phyloP scores from a whole-genome alignment of 2,113 vertebrate species.

The Petrocephalus zakoni region DNA sequence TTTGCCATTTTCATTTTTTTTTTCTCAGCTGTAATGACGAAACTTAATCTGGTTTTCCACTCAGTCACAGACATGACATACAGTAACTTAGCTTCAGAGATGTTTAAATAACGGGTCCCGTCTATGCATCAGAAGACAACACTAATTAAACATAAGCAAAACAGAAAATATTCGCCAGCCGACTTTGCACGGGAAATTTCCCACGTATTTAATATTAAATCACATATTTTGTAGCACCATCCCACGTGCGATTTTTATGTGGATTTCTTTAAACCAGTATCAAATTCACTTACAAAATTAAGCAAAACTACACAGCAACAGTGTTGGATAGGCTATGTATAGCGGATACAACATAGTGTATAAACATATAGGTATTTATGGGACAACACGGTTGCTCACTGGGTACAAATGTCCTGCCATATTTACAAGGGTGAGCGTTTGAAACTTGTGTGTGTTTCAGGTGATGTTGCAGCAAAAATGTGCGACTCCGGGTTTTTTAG shows the following conservation, averaged over 20 bases:
- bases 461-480: not conserved
- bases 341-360: not conserved
- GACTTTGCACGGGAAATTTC: not conserved
- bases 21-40: not conserved
- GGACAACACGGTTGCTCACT: not conserved
- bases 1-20: not conserved
- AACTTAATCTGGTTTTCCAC: not conserved
- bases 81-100: not conserved
- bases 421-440: not conserved
- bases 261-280: not conserved
- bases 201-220: not conserved
- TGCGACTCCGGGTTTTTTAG: not conserved
- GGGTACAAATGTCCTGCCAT: not conserved
- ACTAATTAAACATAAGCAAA: not conserved
- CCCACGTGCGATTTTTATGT: not conserved
- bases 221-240: not conserved
- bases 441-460: not conserved
- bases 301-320: not conserved
- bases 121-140: not conserved
- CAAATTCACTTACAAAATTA: not conserved
- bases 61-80: not conserved
- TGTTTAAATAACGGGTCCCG: not conserved
- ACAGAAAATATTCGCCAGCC: not conserved
- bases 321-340: not conserved
- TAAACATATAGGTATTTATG: not conserved